These are phyloP conservation scores for Ligdia adustata DNA, from an alignment of 2,888 invertebrate species.

Conservation along the genomic window DNA sequence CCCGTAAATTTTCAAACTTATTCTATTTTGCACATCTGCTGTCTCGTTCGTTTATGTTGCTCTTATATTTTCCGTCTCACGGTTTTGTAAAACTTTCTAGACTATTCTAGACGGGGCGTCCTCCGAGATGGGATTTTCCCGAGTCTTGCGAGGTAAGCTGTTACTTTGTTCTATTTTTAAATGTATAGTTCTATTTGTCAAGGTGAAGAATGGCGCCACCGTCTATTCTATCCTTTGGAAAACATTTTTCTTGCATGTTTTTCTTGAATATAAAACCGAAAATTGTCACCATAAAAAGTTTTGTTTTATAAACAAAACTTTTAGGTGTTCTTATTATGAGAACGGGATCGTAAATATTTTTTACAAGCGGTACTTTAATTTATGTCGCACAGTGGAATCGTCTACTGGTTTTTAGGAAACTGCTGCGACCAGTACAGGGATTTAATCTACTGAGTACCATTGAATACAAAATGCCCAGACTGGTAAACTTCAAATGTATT, in stretches of 20 bases:
- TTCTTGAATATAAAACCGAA: constrained; percentile 11
- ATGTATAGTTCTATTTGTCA: constrained; percentile 30
- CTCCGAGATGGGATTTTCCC: constrained; percentile 28
- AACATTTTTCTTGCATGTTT: constrained; percentile 13
- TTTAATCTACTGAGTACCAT: too few species aligned
- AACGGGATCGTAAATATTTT: constrained; percentile 29
- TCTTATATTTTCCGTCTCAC: constrained; percentile 41
- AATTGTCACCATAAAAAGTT: constrained; percentile 16
- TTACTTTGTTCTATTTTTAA: constrained; percentile 32
- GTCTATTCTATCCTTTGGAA: constrained; percentile 4
- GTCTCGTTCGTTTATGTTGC: constrained; percentile 44
- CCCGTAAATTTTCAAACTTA: constrained; percentile 58
- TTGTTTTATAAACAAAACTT: constrained; percentile 33
- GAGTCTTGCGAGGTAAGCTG: constrained; percentile 23
- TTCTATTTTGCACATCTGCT: constrained; percentile 49
- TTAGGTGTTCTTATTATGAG: constrained; percentile 24
- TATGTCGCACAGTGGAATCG: constrained; percentile 21
- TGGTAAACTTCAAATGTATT: too few species aligned
- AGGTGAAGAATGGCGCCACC: constrained; percentile 24
- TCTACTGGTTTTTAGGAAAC: constrained; percentile 21
- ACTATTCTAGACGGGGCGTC: constrained; percentile 20
- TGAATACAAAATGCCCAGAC: too few species aligned
- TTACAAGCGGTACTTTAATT: constrained; percentile 32
- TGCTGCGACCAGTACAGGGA: too few species aligned
- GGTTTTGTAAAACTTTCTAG: constrained; percentile 21